These are phyloP conservation scores for Tautogolabrus adspersus DNA, from an alignment of 2,113 vertebrate genomes.

Conservation along the genomic window DNA sequence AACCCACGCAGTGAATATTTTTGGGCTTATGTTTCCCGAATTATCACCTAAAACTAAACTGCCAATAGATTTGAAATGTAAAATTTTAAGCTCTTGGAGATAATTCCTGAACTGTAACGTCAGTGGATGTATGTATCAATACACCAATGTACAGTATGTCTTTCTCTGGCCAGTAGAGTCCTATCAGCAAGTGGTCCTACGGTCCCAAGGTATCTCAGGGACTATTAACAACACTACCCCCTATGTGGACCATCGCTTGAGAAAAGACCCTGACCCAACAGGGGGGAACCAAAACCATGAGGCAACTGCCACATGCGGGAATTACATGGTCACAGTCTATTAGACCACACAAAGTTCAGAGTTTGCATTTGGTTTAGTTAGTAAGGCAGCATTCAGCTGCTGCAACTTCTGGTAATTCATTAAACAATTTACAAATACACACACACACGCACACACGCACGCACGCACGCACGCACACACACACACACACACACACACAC, in stretches of 20 bases:
- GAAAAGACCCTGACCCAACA: constrained; percentile 35
- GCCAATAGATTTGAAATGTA: too few relatives aligned
- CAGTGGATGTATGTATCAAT: background rate
- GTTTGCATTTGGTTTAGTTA: background rate
- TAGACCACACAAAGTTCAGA: background rate
- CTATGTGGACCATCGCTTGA: constrained; percentile 30
- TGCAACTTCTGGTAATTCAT: background rate
- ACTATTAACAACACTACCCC: constrained; percentile 39
- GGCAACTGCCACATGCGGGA: constrained; percentile 19
- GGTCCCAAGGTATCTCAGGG: constrained; percentile 35
- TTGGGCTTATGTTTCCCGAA: background rate
- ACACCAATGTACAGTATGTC: background rate
- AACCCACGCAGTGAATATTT: too few relatives aligned
- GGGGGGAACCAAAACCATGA: constrained; percentile 23
- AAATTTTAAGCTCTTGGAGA: background rate
- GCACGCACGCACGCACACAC: too few relatives aligned
- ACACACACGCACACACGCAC: too few relatives aligned
- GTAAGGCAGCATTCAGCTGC: background rate
- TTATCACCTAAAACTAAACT: background rate
- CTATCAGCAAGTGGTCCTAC: constrained; percentile 55
- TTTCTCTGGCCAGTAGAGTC: constrained; percentile 26
- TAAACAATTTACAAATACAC: background rate
- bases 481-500: background rate
- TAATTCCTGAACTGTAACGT: background rate
- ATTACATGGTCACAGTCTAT: constrained; percentile 27